phyloP scores from a whole-genome alignment of 2,888 invertebrate species.

The Leptinotarsa rubiginosa region DNA sequence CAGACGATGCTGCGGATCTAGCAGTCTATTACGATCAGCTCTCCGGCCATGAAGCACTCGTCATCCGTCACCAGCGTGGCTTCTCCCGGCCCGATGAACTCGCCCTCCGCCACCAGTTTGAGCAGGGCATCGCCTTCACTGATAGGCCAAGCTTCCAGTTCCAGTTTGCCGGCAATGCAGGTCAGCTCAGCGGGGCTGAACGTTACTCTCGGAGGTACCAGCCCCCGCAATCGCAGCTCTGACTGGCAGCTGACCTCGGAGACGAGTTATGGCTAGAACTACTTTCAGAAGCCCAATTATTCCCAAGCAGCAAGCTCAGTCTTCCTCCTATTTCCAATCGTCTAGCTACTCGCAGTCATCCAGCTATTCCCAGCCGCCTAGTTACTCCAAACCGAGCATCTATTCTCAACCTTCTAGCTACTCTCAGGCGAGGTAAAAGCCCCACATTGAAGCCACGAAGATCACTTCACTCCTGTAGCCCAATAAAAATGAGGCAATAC shows the following conservation, averaged over 20 bases:
- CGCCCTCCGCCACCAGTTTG: constrained; percentile 62
- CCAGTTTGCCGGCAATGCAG: constrained; percentile 65
- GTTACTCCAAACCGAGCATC: constrained; percentile 56
- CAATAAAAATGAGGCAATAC: too few relatives aligned
- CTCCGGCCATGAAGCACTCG: constrained; percentile 53
- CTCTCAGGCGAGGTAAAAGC: constrained; percentile 42
- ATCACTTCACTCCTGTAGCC: too few relatives aligned
- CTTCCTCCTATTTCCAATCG: constrained; percentile 53
- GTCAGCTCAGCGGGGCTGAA: constrained; percentile 74
- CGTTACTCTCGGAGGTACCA: constrained; percentile 70
- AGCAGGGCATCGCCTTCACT: constrained; percentile 67
- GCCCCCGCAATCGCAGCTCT: constrained; percentile 62
- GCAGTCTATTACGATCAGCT: constrained; percentile 56
- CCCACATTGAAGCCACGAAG: too few relatives aligned
- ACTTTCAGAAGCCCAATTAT: constrained; percentile 53
- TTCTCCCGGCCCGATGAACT: constrained; percentile 56
- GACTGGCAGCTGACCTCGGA: constrained; percentile 50
- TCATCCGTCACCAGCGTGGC: constrained; percentile 49
- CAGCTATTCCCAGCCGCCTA: constrained; percentile 55
- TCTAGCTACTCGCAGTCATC: constrained; percentile 67
- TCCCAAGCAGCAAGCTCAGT: constrained; percentile 44
- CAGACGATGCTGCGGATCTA: constrained; percentile 64
- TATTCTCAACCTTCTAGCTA: constrained; percentile 66
- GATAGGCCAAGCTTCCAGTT: constrained; percentile 57
- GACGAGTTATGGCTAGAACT: constrained; percentile 41